phyloP scores from a whole-genome alignment of 2,888 invertebrate genomes.

The Trissolcus brochymenae region DNA sequence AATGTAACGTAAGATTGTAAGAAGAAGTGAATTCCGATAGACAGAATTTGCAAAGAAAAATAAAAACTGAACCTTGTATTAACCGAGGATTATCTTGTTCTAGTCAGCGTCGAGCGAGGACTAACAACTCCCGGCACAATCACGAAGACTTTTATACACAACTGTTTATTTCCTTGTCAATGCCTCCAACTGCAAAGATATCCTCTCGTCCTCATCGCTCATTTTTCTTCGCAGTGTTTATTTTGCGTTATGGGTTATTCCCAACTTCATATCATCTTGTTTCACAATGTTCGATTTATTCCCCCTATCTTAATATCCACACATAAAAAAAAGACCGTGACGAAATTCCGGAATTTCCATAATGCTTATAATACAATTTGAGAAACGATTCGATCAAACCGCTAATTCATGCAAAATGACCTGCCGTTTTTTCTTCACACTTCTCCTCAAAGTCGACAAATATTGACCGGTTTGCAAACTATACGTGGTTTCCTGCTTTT shows the following conservation, averaged over 20 bases:
- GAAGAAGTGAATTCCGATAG: neutral
- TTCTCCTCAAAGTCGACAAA: neutral
- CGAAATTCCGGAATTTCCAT: slow-evolving; percentile 41
- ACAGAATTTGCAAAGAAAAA: neutral
- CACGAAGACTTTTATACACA: slow-evolving; percentile 43
- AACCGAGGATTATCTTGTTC: slow-evolving; percentile 17
- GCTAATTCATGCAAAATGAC: slow-evolving; percentile 12
- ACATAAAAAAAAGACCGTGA: slow-evolving; percentile 28
- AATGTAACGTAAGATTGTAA: neutral
- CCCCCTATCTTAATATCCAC: slow-evolving; percentile 29
- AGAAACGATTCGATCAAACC: slow-evolving; percentile 32
- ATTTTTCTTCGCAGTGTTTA: slow-evolving; percentile 18
- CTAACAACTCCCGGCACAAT: slow-evolving; percentile 18
- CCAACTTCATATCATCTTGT: slow-evolving; percentile 13
- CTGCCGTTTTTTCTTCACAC: neutral
- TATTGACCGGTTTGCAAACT: slow-evolving; percentile 9
- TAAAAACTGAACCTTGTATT: neutral
- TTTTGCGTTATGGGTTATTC: slow-evolving; percentile 39
- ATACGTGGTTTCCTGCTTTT: neutral
- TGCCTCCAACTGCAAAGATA: slow-evolving; percentile 19
- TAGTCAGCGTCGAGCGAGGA: slow-evolving; percentile 24
- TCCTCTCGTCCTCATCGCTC: slow-evolving; percentile 23
- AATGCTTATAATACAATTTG: slow-evolving; percentile 26
- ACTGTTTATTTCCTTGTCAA: slow-evolving; percentile 47
- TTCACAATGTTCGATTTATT: slow-evolving; percentile 37